A percentile compares a stretch with the other conserved stretches of the same genome.
phyloP scores from a whole-genome alignment of 1,140 invertebrate species.

The Papilio machaon region DNA sequence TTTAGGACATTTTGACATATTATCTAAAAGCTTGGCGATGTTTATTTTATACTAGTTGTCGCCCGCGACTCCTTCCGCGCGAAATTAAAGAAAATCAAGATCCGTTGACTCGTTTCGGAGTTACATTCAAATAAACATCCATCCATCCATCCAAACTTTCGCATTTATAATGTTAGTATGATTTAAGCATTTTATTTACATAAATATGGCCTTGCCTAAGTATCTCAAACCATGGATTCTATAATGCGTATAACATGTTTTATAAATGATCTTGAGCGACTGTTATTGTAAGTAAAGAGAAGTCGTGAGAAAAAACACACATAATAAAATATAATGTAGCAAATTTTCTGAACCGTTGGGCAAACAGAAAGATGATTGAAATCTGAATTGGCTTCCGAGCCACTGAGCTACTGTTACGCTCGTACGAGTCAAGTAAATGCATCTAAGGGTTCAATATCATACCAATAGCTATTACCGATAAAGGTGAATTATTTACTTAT shows the following conservation, averaged over 20 bases:
- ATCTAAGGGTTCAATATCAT: conserved; percentile 22
- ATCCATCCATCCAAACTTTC: too few relatives aligned
- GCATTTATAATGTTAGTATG: too few relatives aligned
- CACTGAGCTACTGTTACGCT: conserved; percentile 30
- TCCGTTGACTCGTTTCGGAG: too few relatives aligned
- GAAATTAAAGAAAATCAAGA: too few relatives aligned
- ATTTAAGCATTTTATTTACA: too few relatives aligned
- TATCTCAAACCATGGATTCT: background rate
- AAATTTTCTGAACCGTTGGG: conserved; percentile 32
- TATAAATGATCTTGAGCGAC: background rate
- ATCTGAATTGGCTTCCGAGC: conserved; percentile 30
- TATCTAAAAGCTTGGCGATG: too few relatives aligned
- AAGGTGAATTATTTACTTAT: background rate
- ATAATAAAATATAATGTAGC: conserved; percentile 33
- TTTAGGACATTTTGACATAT: too few relatives aligned
- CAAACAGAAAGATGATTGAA: conserved; percentile 35
- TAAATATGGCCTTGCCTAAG: too few relatives aligned
- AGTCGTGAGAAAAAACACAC: background rate
- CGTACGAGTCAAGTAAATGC: conserved; percentile 22
- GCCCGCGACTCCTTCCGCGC: too few relatives aligned
- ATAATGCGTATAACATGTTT: background rate
- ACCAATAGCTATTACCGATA: background rate
- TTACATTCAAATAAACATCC: too few relatives aligned
- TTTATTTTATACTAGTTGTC: too few relatives aligned
- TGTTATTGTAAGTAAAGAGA: background rate